Base-by-base conservation (phyloP, 2,888 invertebrate species). In the Chydorus sphaericus region DNA sequence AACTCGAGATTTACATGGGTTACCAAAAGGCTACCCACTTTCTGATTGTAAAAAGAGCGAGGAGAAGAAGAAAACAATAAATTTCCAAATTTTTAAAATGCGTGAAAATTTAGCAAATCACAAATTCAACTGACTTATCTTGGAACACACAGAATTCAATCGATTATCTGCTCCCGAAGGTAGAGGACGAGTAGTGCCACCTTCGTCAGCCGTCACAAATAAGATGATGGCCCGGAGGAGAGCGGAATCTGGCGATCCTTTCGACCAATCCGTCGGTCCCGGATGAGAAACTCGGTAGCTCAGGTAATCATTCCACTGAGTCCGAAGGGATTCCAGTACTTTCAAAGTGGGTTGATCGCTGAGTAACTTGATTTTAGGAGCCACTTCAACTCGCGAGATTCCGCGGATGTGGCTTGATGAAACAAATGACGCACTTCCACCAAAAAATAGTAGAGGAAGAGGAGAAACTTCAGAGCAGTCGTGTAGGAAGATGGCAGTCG, bases 391-490 rank as follows among this genome's bases (percentile, higher is more conserved):
- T 28, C 82, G 79, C 60, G 84, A 85, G 8, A 77, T 79, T 0
- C 83, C 85, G 61, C 79, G 78, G 62, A 84, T 82, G 1, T 84
- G 72, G n/a, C n/a, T n/a, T n/a, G n/a, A n/a, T 64, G 83, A 82
- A 56, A 88, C 81, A 20, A 79, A 75, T 16, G 87, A 70, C 64
- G 77, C 80, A 64, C 80, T 82, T n/a, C 86, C 85, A 0, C 89
- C 89, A 67, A 93, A 91, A 67, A 94, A 88, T 36, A 93, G 71
- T 58, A 94, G 69, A 0, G 91, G 82, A 66, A 87, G 75, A 0
- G 88, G 83, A 62, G 82, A 81, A 1, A 93, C 81, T 68, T 85
- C 76, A 0, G 89, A 87, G 1, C 83, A 81, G 66, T 93, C 93
- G 60, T 85, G 79, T 0, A 94, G 68, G 67, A 75, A 82, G 55